Conservation (phyloP, 2,113 vertebrate species). For the Spilogale gracilis region DNA sequence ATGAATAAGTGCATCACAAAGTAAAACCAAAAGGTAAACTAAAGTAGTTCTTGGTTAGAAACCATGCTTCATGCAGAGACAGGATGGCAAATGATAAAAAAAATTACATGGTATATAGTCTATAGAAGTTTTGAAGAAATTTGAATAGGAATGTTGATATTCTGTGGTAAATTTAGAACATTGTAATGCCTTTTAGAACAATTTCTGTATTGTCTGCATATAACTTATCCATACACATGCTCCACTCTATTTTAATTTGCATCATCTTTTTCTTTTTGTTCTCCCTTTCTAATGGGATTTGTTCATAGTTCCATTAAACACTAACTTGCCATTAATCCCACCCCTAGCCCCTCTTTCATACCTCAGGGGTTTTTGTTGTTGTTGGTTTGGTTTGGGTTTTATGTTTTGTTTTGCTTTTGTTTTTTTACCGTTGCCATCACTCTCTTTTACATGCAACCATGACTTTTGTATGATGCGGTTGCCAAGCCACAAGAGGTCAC, state of each 20-base stretch:
- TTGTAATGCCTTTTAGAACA: not conserved
- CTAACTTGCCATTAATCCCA: too few species aligned
- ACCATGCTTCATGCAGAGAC: not conserved
- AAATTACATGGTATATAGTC: not conserved
- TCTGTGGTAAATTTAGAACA: not conserved
- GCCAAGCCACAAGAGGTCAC: not conserved
- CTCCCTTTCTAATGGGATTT: not conserved
- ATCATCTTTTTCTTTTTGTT: not conserved
- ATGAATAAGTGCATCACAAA: not conserved
- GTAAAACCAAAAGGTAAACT: not conserved
- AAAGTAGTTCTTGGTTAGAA: not conserved
- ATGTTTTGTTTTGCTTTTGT: not conserved
- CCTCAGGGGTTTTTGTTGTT: not conserved
- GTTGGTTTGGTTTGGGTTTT: not conserved
- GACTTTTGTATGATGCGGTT: not conserved
- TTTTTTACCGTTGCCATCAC: not conserved
- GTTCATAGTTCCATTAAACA: not conserved
- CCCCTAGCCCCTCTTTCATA: not conserved
- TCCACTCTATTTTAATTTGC: not conserved
- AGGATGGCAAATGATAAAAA: not conserved
- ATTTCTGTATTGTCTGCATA: not conserved
- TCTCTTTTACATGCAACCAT: not conserved
- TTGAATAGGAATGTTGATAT: not conserved
- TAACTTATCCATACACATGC: rapidly evolving
- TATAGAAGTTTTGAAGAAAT: not conserved